Base-by-base conservation (phyloP, 2,113 vertebrate genomes). In the Campylorhamphus procurvoides region DNA sequence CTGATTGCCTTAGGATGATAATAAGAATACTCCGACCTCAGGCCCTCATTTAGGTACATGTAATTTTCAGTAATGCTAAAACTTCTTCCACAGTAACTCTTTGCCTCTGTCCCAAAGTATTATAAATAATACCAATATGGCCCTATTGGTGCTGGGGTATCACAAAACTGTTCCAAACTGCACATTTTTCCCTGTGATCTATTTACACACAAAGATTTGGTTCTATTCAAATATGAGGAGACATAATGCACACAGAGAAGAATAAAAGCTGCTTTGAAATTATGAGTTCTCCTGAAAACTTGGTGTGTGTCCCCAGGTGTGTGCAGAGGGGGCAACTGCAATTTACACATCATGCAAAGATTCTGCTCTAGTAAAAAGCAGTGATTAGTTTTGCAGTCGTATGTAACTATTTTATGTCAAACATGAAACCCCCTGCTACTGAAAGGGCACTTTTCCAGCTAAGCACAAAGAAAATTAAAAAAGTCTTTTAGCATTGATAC, bases 401-500 rank as follows among this genome's bases (percentile, higher is more conserved):
- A 0, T 3, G 10, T 53, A 33, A 53, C 23, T 27, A 24, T 50
- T 73, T 82, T 15, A 55, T 22, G 27, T 10, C 23, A 12, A 69
- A 15, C 14, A 55, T 5, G 0, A 90, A 93, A 64, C 6, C 6
- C 12, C 7, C 42, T 2, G 5, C 53, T 84, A 25, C 3, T 14
- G 25, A 69, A 88, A 85, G 23, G 0, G 0, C 2, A 5, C 6
- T 78, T 73, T 63, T 20, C 59, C 44, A 50, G 63, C 16, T 35
- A 69, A 83, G 39, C 17, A 62, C 0, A 0, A 31, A n/a, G 1
- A 59, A 46, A 64, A 62, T 31, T 16, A 39, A 4, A 7, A 7
- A 67, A 49, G 2, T 44, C 35, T 88, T 63, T 23, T 46, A 67
- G 35, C 18, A 44, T 80, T 92, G 67, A 37, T 91, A 98, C 99